Evolutionary conservation across 2,888 invertebrate genomes (phyloP), one percentile per base, ranked within the genome.

Genomic region (Eledona agricola): DNA sequence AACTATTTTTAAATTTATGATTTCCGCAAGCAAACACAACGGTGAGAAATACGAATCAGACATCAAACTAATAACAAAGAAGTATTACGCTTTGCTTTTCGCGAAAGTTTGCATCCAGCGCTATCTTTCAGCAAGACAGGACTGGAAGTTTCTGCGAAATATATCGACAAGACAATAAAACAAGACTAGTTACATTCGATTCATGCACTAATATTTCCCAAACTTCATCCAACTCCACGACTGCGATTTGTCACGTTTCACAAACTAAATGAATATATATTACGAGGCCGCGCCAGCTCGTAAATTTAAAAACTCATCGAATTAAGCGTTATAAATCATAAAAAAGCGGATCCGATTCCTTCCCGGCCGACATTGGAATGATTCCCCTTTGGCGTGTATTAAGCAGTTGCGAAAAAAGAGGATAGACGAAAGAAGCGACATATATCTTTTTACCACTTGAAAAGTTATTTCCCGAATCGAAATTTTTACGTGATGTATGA

Each of bases 361-460:
- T n/a, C n/a, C n/a, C n/a, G n/a, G n/a, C n/a, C n/a, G n/a, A n/a
- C n/a, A n/a, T n/a, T 25, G 3, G 16, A 9, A 11, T 35, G 35
- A 35, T 35, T 35, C 35, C 35, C 19, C 9, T 22, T 20, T 20
- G 20, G 35, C 22, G 35, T 22, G 35, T 35, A 35, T 35, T 35
- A 35, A 35, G 37, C 25, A 22, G 37, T 23, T 37, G 23, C 37
- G 25, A 23, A 37, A 25, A 37, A 37, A 37, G 23, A 37, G 37
- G 23, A 25, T 37, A 25, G 2, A 10, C 22, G 16, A 15, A 10
- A 37, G 20, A 19, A 2, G 11, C 2, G 34, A 2, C 57, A 53
- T 58, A 58, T 56, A 63, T 62, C 62, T 64, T 60, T 60, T 62
- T 62, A 50, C 53, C 56, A 60, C 59, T 62, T 51, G 55, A 62